A percentile compares a stretch with the other conserved stretches of the same genome.
These are phyloP conservation scores for Clarias fuscus DNA, from an alignment of 2,797 vertebrate genomes.

Conservation along the genomic window DNA sequence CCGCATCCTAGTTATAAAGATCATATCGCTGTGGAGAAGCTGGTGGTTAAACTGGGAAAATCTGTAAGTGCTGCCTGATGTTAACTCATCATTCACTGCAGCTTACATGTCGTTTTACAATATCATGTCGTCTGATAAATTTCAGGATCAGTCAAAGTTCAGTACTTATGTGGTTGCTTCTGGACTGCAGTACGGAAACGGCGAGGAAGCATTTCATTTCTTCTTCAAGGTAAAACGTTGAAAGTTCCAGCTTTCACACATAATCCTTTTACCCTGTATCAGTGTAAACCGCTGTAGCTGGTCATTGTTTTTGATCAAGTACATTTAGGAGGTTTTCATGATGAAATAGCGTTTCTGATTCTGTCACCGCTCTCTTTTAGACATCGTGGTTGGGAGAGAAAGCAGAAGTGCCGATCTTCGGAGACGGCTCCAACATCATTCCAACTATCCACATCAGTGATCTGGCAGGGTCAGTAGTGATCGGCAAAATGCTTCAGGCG, in stretches of 20 bases:
- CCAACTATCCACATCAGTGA: conserved; percentile 90
- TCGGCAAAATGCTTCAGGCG: too few relatives aligned
- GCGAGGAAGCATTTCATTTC: conserved; percentile 84
- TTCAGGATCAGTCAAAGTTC: conserved; percentile 70
- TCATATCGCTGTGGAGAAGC: conserved; percentile 84
- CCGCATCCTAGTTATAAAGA: conserved; percentile 81
- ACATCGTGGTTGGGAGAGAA: conserved; percentile 83
- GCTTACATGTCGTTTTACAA: background rate
- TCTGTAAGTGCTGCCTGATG: conserved; percentile 71
- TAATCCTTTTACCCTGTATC: background rate
- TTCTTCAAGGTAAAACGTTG: conserved; percentile 85
- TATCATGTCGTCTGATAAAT: conserved; percentile 11
- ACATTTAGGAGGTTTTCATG: too few relatives aligned
- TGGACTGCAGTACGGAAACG: conserved; percentile 89
- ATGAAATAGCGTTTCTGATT: background rate
- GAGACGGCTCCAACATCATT: conserved; percentile 81
- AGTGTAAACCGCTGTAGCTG: background rate
- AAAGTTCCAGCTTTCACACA: background rate
- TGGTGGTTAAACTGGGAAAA: conserved; percentile 85
- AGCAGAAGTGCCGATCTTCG: conserved; percentile 79
- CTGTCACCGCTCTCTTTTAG: conserved; percentile 57
- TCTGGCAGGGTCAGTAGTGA: conserved; percentile 79
- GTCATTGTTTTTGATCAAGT: background rate
- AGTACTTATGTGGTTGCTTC: conserved; percentile 85
- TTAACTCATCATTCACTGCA: background rate